Evolutionary conservation across 2,888 invertebrate genomes (phyloP).

Genomic region (Aricia artaxerxes): DNA sequence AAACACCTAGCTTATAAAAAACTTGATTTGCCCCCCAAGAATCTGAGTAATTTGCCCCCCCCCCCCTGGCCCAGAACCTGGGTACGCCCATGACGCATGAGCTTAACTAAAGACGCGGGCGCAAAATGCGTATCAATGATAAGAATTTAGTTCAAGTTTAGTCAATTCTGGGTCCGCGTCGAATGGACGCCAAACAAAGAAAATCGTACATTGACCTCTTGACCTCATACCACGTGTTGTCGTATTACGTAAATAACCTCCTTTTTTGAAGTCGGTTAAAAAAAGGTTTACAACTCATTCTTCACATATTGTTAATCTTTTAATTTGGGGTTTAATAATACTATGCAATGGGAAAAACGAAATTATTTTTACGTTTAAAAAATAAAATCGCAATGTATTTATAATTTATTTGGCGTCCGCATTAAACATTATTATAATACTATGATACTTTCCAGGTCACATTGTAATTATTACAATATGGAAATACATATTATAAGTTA

Average conservation of each 20-base stretch:
- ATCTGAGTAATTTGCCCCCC: no score
- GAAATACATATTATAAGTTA: no score
- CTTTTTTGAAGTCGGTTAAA: background rate
- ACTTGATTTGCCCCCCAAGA: no score
- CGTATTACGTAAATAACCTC: background rate
- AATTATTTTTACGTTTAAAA: no score
- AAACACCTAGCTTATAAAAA: no score
- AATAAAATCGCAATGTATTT: background rate
- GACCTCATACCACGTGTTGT: background rate
- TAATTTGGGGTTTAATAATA: no score
- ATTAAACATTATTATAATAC: background rate
- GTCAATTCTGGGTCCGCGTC: background rate
- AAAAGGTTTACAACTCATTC: background rate
- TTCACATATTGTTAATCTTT: background rate
- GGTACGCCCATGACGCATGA: background rate
- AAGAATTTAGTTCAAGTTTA: slow-evolving; percentile 1
- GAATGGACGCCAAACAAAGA: background rate
- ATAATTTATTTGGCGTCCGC: background rate
- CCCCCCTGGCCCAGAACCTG: no score
- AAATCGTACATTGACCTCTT: slow-evolving; percentile 4
- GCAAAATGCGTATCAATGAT: background rate
- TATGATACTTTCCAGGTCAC: background rate
- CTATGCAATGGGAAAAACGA: no score
- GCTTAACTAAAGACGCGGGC: background rate
- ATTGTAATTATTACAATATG: background rate